Percentiles rank a stretch among this genome's conserved stretches.
These are phyloP conservation scores for Otocyon megalotis DNA, from an alignment of 2,113 vertebrate genomes.

Conservation along the genomic window DNA sequence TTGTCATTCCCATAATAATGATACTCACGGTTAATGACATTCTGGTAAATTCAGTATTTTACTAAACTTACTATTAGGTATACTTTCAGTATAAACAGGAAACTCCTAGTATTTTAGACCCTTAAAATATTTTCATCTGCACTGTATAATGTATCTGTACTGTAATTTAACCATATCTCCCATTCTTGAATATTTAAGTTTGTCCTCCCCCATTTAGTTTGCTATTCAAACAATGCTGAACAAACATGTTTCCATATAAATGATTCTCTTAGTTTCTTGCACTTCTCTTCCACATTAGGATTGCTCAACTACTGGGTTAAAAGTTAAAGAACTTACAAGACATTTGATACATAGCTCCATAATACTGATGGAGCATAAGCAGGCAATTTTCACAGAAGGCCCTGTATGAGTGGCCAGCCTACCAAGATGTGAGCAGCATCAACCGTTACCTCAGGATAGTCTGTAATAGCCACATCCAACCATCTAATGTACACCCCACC, in stretches of 20 bases:
- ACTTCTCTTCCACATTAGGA: neutral
- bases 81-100: neutral
- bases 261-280: neutral
- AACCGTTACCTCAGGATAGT: neutral
- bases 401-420: neutral
- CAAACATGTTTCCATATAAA: neutral
- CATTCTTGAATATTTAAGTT: neutral
- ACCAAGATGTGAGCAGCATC: neutral
- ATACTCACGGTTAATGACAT: neutral
- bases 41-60: neutral
- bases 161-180: neutral
- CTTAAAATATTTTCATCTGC: neutral
- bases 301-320: neutral
- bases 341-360: neutral
- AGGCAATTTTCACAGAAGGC: neutral
- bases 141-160: neutral
- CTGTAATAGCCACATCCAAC: neutral
- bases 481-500: neutral
- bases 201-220: neutral
- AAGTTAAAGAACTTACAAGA: neutral
- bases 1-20: neutral
- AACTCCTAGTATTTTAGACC: neutral
- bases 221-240: neutral
- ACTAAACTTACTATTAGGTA: neutral
- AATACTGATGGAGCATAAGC: neutral